Conservation (phyloP, 2,888 invertebrate species). For the Chironomus tentans region DNA sequence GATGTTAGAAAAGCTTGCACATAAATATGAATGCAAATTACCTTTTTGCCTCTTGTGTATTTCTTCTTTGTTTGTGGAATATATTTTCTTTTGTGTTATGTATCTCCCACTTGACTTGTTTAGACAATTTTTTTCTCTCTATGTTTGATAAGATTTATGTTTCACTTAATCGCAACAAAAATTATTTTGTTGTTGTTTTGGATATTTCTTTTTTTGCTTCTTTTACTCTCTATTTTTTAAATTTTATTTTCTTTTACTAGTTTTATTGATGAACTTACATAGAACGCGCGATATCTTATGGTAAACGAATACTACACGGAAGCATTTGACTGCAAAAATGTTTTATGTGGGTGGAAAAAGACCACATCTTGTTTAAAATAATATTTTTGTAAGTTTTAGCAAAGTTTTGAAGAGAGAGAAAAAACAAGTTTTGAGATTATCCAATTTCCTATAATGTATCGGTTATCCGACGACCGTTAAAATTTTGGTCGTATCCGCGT, state of each 20-base stretch:
- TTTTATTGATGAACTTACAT: not conserved
- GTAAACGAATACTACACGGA: not conserved
- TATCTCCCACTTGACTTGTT: not conserved
- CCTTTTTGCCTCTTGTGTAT: not conserved
- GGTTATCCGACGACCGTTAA: not conserved
- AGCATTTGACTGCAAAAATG: constrained; percentile 4
- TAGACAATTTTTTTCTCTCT: not conserved
- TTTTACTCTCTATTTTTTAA: not conserved
- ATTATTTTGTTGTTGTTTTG: not conserved
- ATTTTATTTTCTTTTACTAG: not conserved
- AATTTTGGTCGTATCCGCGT: no score
- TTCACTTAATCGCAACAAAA: not conserved
- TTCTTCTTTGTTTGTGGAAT: not conserved
- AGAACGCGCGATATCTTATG: not conserved
- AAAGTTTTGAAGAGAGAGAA: not conserved
- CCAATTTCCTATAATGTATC: not conserved
- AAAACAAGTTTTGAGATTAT: not conserved
- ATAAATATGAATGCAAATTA: not conserved
- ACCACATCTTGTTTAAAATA: constrained; percentile 7
- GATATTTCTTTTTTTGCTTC: not conserved
- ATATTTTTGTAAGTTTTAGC: not conserved
- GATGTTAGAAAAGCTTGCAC: not conserved
- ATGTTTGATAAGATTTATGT: not conserved
- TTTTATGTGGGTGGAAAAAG: constrained; percentile 11
- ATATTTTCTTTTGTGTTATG: not conserved